phyloP scores from a whole-genome alignment of 2,888 invertebrate species.

The Oscheius sp. region DNA sequence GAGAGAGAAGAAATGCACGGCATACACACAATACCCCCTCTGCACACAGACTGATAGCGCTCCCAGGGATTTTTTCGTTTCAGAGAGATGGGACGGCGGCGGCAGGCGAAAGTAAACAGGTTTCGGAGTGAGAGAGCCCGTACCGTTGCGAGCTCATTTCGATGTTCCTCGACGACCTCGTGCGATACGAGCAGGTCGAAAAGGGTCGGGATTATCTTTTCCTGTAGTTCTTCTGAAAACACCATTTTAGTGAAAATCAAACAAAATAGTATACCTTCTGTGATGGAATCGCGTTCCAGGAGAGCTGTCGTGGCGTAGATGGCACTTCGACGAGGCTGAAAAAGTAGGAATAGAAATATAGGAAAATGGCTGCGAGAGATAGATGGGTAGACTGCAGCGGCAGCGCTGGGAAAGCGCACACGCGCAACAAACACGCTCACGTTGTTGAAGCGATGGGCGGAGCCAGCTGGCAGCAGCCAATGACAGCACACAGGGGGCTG shows the following conservation, averaged over 20 bases:
- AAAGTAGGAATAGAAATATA: conserved; percentile 26
- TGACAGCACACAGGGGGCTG: conserved; percentile 22
- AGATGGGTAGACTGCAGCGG: conserved; percentile 30
- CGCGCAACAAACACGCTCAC: conserved; percentile 44
- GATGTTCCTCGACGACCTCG: conserved; percentile 31
- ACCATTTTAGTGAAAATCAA: background rate
- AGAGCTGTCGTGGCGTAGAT: conserved; percentile 80
- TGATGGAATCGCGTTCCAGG: conserved; percentile 80
- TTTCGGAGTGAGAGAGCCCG: conserved; percentile 4
- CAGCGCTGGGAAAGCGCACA: conserved; percentile 36
- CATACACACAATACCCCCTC: conserved; percentile 28
- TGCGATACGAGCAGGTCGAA: conserved; percentile 8
- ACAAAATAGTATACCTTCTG: conserved; percentile 70
- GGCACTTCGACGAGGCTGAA: conserved; percentile 80
- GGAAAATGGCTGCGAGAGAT: background rate
- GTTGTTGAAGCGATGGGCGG: conserved; percentile 40
- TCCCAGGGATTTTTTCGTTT: conserved; percentile 24
- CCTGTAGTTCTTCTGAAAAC: conserved; percentile 22
- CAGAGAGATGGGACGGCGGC: background rate
- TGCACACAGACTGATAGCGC: conserved; percentile 33
- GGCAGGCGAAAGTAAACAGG: no score
- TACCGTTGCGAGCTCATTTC: conserved; percentile 38
- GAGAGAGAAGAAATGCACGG: conserved; percentile 31
- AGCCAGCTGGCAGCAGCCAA: conserved; percentile 40
- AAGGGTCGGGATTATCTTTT: conserved; percentile 16